A percentile compares a stretch with the other conserved stretches of the same genome.
phyloP scores from a whole-genome alignment of 2,797 vertebrate species.

The Cryptoprocta ferox region DNA sequence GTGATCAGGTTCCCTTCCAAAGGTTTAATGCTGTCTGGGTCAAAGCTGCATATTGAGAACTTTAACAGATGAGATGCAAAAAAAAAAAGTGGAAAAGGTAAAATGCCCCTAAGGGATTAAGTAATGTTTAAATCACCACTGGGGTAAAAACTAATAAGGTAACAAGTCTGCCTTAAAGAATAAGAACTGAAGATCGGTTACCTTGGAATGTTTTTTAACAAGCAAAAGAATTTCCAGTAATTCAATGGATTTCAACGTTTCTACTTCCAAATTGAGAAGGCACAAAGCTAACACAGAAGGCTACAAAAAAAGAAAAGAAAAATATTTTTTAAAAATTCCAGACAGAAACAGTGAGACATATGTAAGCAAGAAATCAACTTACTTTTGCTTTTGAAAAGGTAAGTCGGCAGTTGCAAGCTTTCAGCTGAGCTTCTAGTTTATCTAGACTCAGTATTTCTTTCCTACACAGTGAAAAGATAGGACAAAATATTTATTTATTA shows the following conservation, averaged over 20 bases:
- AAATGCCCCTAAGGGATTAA: background rate
- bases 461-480: constrained; percentile 83
- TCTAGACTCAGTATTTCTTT: constrained; percentile 94
- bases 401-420: constrained; percentile 96
- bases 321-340: constrained; percentile 4
- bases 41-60: constrained; percentile 45
- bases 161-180: background rate
- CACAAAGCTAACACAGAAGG: constrained; percentile 97
- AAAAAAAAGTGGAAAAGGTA: background rate
- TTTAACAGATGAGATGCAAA: background rate
- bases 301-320: constrained; percentile 83
- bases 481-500: background rate
- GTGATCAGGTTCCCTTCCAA: background rate
- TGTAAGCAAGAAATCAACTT: constrained; percentile 72
- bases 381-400: constrained; percentile 99
- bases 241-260: constrained; percentile 92
- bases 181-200: constrained; percentile 80
- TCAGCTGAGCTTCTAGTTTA: constrained; percentile 97
- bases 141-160: background rate
- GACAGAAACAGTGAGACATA: background rate
- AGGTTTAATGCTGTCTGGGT: background rate
- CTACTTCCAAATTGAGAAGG: constrained; percentile 94
- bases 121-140: background rate
- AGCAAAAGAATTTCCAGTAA: constrained; percentile 92
- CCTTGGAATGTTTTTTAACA: constrained; percentile 97